Base-by-base conservation (phyloP, 2,797 vertebrate species). In the Silurus lanzhouensis region DNA sequence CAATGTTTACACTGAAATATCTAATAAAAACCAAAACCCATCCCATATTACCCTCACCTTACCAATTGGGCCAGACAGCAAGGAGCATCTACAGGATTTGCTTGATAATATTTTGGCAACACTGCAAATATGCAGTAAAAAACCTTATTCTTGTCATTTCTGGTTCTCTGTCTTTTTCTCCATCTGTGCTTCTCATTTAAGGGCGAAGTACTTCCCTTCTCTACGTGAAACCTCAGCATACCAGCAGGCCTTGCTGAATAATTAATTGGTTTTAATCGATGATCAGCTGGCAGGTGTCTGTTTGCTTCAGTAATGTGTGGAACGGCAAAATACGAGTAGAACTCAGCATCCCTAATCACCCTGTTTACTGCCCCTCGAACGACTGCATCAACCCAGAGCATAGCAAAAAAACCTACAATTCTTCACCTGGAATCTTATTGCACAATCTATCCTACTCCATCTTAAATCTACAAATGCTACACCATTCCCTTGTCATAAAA, bases 241-340 rank as follows among this genome's bases (percentile, higher is more conserved):
- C 61, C 64, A 79, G 81, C 77, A 83, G 83, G 83, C 63, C 38
- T 76, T 44, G 17, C 71, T 86, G 77, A 88, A 88, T 88, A 88
- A 88, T 83, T 86, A 81, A 88, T 85, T 68, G 46, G 17, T 77
- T 81, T 85, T 87, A 87, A 87, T 87, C 84, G 75, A 87, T 85
- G 80, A 79, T 60, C 75, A 68, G 81, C 80, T 78, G 83, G 74
- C 74, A 83, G 84, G 76, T 86, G 71, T 83, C 82, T 78, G 55
- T 66, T 72, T 74, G 76, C 85, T 74, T 71, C 85, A 14, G 75
- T 72, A 74, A 80, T 83, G 75, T 83, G 66, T 74, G 31, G 64
- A 72, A 67, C 27, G 25, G 85, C 75, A 83, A 44, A 83, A 83
- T 57, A 75, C 58, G 44, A 72, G 61, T n/a, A 31, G 76, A 58